These are phyloP conservation scores for Ptiloglossa arizonensis DNA, from an alignment of 1,140 invertebrate genomes.

Conservation along the genomic window DNA sequence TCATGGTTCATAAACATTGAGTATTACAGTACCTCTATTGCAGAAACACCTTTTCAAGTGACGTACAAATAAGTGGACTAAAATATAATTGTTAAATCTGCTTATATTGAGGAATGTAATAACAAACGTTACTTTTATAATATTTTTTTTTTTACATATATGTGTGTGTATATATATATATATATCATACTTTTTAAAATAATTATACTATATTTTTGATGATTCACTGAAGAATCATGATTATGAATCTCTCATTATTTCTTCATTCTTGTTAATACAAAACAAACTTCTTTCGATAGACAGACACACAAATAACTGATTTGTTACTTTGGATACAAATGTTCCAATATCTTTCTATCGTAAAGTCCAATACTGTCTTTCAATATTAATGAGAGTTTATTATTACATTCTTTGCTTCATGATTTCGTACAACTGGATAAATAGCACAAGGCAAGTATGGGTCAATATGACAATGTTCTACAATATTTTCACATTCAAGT, in stretches of 20 bases:
- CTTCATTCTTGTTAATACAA: not conserved
- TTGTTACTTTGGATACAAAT: not conserved
- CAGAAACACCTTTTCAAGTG: constrained; percentile 50
- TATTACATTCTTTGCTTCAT: constrained; percentile 77
- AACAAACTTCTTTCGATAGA: not conserved
- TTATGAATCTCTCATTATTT: not conserved
- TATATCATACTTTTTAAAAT: constrained; percentile 34
- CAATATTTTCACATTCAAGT: constrained; percentile 47
- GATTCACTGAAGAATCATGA: not conserved
- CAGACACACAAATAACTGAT: not conserved
- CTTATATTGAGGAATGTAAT: constrained; percentile 64
- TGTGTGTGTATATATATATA: too few species aligned
- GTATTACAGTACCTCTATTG: constrained; percentile 45
- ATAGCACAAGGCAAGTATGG: constrained; percentile 81
- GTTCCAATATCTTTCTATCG: not conserved
- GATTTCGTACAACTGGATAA: constrained; percentile 79
- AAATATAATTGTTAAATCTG: constrained; percentile 49
- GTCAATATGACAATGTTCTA: constrained; percentile 62
- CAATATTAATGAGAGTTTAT: constrained; percentile 69
- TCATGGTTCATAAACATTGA: constrained; percentile 25
- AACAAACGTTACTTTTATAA: constrained; percentile 51
- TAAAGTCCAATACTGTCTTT: constrained; percentile 34
- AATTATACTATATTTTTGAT: not conserved
- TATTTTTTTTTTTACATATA: constrained; percentile 1
- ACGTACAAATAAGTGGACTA: constrained; percentile 49